Percentiles rank a stretch among this genome's conserved stretches.
Evolutionary conservation across 2,888 invertebrate genomes (phyloP).

Genomic region (Drosophila suboccidentalis): DNA sequence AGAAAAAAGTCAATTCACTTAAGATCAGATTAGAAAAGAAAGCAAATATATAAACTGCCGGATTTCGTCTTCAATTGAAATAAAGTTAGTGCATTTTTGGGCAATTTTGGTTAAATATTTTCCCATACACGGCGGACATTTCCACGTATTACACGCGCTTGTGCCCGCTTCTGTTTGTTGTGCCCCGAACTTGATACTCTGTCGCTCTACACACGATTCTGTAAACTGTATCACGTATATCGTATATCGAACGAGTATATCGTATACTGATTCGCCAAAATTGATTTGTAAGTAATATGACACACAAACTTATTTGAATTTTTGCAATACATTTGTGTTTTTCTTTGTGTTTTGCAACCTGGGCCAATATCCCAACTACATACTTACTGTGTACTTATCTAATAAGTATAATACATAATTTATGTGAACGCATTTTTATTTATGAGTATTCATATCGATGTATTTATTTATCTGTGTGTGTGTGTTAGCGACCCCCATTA

Average conservation of each 20-base stretch:
- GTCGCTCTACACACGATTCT: constrained; percentile 42
- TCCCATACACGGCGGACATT: constrained; percentile 69
- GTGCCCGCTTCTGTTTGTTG: constrained; percentile 76
- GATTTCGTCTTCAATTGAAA: constrained; percentile 77
- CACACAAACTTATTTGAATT: constrained; percentile 56
- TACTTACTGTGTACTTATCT: constrained; percentile 14
- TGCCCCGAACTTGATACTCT: constrained; percentile 60
- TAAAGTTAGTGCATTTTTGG: constrained; percentile 63
- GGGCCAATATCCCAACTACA: constrained; percentile 13
- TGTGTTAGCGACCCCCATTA: constrained; percentile 38
- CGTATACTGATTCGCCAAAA: constrained; percentile 32
- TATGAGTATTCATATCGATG: constrained; percentile 50
- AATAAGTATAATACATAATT: constrained; percentile 17
- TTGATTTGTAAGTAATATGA: constrained; percentile 81
- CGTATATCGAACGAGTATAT: constrained; percentile 25
- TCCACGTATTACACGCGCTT: constrained; percentile 65
- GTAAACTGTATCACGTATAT: constrained; percentile 39
- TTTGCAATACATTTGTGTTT: constrained; percentile 38
- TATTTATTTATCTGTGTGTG: constrained; percentile 42
- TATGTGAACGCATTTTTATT: constrained; percentile 56
- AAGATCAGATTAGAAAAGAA: constrained; percentile 9
- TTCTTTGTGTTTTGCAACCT: constrained; percentile 33
- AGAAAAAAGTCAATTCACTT: constrained; percentile 16
- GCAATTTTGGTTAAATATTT: constrained; percentile 53
- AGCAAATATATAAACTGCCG: constrained; percentile 25